Conservation (phyloP, 1,140 invertebrate species). For the Drosophila sechellia region DNA sequence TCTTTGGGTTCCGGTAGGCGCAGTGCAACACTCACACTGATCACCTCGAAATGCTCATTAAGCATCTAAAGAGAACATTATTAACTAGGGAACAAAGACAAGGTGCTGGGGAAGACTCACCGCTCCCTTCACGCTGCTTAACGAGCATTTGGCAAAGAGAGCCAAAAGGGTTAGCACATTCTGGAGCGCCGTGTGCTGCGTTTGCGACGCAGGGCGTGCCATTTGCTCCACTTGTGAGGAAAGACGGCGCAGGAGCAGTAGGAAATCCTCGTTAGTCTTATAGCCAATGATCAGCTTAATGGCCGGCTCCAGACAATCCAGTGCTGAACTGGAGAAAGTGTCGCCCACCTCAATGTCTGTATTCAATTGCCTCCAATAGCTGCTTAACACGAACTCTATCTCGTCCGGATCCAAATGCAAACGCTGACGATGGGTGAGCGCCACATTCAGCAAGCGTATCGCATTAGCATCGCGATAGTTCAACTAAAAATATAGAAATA, state of each 20-base stretch:
- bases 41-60: constrained; percentile 74
- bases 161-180: constrained; percentile 63
- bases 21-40: constrained; percentile 47
- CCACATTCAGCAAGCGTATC: constrained; percentile 67
- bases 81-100: not conserved
- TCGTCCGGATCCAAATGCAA: constrained; percentile 78
- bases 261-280: constrained; percentile 78
- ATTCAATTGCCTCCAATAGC: constrained; percentile 74
- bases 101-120: constrained; percentile 36
- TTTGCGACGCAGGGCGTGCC: constrained; percentile 28
- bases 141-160: constrained; percentile 69
- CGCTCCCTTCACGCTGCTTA: constrained; percentile 75
- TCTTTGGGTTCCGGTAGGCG: constrained; percentile 46
- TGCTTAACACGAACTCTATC: constrained; percentile 72
- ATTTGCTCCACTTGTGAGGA: constrained; percentile 41
- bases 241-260: constrained; percentile 54
- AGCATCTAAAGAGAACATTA: constrained; percentile 64
- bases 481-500: constrained; percentile 29
- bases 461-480: constrained; percentile 72
- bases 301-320: constrained; percentile 56
- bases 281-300: constrained; percentile 77
- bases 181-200: constrained; percentile 38
- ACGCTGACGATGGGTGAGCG: constrained; percentile 65
- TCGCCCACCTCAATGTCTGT: constrained; percentile 48
- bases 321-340: constrained; percentile 1